Evolutionary conservation across 2,113 vertebrate species (phyloP), one percentile per base, ranked within the genome.

Genomic region (Alethe castanea): DNA sequence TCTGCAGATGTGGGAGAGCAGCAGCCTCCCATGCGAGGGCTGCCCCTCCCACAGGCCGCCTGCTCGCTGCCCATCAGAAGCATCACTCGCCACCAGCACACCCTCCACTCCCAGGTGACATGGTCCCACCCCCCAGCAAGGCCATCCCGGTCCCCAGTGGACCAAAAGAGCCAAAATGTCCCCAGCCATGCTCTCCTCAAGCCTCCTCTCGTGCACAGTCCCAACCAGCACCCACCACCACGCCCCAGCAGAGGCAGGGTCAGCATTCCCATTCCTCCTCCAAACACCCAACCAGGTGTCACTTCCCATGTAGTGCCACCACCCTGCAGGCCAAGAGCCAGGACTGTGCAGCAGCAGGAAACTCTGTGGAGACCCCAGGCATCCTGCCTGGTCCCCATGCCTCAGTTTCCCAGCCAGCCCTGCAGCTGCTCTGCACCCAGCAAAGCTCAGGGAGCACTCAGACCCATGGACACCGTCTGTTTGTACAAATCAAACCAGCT

Each of bases 121-220:
- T 0, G 7, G 33, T 23, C 5, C 18, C 44, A 10, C 26, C 19
- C 17, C 14, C 26, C 66, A 50, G 44, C 0, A 0, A 79, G n/a
- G 54, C 62, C 42, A 4, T 14, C 31, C 52, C 28, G 38, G 19
- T 53, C 52, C 2, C 0, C 2, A 0, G 0, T 6, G 24, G 28
- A 53, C 31, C 36, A 36, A 60, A 14, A 25, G n/a, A 47, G 8
- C 12, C 57, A 71, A n/a, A 61, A 61, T 2, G 0, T 42, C 73
- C 48, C 50, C 0, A 0, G 6, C 7, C 23, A 36, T 0, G 1
- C 22, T 79, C 14, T 80, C 45, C 31, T 29, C 35, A 15, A 60
- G 33, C 50, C 42, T 86, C 18, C 50, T 29, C 22, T 38, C 17
- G 5, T 81, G n/a, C 36, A 31, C 11, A 59, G 57, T 18, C 40